phyloP scores from a whole-genome alignment of 2,888 invertebrate genomes.

The Dynastes maya region DNA sequence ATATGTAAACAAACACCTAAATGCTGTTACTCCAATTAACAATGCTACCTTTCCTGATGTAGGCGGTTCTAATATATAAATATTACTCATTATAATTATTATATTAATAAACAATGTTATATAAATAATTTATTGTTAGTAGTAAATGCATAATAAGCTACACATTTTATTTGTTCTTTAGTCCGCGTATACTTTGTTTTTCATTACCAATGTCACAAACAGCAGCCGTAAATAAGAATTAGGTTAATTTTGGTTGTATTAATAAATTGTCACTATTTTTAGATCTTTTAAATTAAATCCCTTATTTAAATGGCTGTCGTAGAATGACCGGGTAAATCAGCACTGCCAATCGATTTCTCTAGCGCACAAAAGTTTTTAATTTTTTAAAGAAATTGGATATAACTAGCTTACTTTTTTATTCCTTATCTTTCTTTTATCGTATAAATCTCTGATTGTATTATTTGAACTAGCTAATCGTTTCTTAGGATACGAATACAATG shows the following conservation, averaged over 20 bases:
- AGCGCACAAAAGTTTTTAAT: not conserved
- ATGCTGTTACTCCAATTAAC: constrained; percentile 46
- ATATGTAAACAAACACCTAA: not conserved
- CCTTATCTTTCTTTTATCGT: constrained; percentile 51
- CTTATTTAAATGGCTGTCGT: too few relatives aligned
- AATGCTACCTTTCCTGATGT: constrained; percentile 91
- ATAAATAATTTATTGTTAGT: too few relatives aligned
- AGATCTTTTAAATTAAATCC: not conserved
- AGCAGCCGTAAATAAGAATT: too few relatives aligned
- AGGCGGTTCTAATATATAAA: constrained; percentile 98
- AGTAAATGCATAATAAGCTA: too few relatives aligned
- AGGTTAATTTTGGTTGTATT: too few relatives aligned
- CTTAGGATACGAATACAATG: constrained; percentile 25
- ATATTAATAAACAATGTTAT: not conserved
- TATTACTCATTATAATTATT: constrained; percentile 87
- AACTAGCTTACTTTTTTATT: not conserved
- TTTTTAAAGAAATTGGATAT: not conserved
- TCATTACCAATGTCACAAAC: too few relatives aligned
- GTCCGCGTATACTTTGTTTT: too few relatives aligned
- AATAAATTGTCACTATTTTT: constrained; percentile 10
- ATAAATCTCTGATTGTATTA: constrained; percentile 3
- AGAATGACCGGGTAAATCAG: not conserved
- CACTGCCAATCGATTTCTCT: not conserved
- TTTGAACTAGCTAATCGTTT: constrained; percentile 22
- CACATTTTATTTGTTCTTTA: too few relatives aligned